Conservation (phyloP, 2,888 invertebrate species). For the Agonopterix arenella region DNA sequence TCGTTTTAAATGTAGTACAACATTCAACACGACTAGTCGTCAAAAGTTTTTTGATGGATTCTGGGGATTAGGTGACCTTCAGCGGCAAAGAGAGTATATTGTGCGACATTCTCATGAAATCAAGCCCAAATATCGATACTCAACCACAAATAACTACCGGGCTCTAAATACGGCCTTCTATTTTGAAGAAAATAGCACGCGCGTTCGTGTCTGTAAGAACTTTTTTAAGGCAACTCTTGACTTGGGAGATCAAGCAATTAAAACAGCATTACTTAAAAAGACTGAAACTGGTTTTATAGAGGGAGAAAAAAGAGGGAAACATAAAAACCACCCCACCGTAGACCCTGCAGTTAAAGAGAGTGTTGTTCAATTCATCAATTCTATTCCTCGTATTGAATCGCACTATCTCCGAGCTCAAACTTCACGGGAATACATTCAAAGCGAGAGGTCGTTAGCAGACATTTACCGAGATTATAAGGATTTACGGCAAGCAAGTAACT, state of each 20-base stretch:
- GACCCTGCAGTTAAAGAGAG: slow-evolving; percentile 11
- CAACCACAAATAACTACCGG: slow-evolving; percentile 4
- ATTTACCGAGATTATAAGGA: slow-evolving; percentile 9
- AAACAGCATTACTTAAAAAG: slow-evolving; percentile 5
- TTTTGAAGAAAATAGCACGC: slow-evolving; percentile 1
- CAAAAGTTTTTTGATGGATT: not conserved
- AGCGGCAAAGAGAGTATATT: not conserved
- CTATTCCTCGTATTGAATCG: slow-evolving; percentile 8
- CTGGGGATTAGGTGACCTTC: not conserved
- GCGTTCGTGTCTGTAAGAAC: slow-evolving; percentile 6
- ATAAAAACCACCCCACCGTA: slow-evolving; percentile 8
- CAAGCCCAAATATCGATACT: slow-evolving; percentile 7
- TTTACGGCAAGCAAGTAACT: not conserved
- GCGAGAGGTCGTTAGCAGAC: slow-evolving; percentile 6
- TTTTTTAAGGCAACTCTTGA: slow-evolving; percentile 13
- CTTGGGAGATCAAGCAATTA: slow-evolving; percentile 1
- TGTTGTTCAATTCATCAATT: slow-evolving; percentile 12
- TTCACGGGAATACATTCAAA: slow-evolving; percentile 6
- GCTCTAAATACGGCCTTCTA: slow-evolving; percentile 7
- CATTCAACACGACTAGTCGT: not conserved
- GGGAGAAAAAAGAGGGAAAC: slow-evolving; percentile 11
- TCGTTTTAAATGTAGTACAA: not conserved
- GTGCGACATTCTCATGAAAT: not conserved
- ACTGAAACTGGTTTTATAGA: slow-evolving; percentile 4
- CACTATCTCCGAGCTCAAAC: slow-evolving; percentile 10